These are phyloP conservation scores for Pelagia noctiluca DNA, from an alignment of 30 jellyfish, hydroid and myxozoan genomes.

Conservation along the genomic window DNA sequence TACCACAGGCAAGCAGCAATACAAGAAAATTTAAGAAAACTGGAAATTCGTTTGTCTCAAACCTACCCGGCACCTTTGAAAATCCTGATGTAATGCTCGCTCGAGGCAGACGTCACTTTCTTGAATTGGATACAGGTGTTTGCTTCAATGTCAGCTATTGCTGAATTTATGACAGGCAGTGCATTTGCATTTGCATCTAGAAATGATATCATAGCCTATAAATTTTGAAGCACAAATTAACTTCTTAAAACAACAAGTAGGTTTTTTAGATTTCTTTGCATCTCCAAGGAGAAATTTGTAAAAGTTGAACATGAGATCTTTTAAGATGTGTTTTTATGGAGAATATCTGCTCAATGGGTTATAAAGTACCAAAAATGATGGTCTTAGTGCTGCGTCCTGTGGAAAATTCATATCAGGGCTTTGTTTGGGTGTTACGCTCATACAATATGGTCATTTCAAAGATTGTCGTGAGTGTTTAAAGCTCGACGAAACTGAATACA, in stretches of 20 bases:
- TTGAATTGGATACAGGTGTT: constrained; percentile 37
- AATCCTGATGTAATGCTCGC: constrained; percentile 17
- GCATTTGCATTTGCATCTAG: neutral
- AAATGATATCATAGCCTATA: too few relatives aligned
- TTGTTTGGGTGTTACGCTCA: neutral
- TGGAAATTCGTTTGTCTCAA: too few relatives aligned
- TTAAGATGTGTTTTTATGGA: too few relatives aligned
- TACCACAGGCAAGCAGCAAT: too few relatives aligned
- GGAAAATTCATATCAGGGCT: neutral
- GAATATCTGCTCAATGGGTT: neutral
- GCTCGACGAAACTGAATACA: too few relatives aligned
- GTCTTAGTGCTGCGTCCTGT: too few relatives aligned
- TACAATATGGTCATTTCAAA: neutral
- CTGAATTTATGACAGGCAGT: neutral
- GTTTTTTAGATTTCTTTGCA: too few relatives aligned
- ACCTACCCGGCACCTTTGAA: constrained; percentile 34
- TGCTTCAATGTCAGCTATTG: constrained; percentile 2
- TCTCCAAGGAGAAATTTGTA: neutral
- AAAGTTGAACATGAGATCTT: neutral
- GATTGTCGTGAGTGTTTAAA: too few relatives aligned
- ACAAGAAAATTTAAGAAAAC: too few relatives aligned
- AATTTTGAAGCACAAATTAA: too few relatives aligned
- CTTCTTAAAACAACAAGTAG: too few relatives aligned
- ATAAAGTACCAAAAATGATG: too few relatives aligned
- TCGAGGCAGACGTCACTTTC: neutral